A percentile compares a stretch with the other conserved stretches of the same genome.
These are phyloP conservation scores for Beroe ovata DNA, from an alignment of 37 sponge, comb jelly and placozoan species.

Conservation along the genomic window DNA sequence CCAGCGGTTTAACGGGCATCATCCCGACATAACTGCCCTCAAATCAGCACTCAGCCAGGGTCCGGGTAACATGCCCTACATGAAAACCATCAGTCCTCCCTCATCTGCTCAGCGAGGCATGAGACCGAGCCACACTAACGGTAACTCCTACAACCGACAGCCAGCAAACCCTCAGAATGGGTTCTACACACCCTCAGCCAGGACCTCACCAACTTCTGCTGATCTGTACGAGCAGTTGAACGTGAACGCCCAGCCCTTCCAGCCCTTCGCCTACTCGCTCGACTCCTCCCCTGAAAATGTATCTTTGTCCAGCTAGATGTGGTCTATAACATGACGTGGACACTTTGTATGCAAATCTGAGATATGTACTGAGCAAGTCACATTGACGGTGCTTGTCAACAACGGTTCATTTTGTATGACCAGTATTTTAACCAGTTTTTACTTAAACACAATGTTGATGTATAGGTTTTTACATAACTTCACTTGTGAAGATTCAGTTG, in stretches of 20 bases:
- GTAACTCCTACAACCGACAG: not conserved
- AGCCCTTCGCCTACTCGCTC: slow-evolving; percentile 24
- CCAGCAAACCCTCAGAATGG: not conserved
- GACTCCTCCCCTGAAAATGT: slow-evolving; percentile 38
- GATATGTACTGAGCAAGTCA: not conserved
- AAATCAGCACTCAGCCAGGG: slow-evolving; percentile 55
- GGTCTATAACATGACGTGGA: no score
- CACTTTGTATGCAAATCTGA: not conserved
- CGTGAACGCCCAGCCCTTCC: slow-evolving; percentile 33
- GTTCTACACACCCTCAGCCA: not conserved
- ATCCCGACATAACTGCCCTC: slow-evolving; percentile 33
- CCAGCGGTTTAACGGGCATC: slow-evolving; percentile 45
- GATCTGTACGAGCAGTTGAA: slow-evolving; percentile 43
- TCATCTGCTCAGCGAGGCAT: not conserved
- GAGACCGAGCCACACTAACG: not conserved
- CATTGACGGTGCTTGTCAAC: not conserved
- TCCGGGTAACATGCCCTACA: not conserved
- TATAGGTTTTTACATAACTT: no score
- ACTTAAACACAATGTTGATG: no score
- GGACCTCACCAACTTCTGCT: not conserved
- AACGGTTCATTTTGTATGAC: no score
- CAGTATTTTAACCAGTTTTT: no score
- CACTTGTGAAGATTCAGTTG: no score
- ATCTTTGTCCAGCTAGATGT: not conserved
- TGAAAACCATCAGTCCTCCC: slow-evolving; percentile 44